Evolutionary conservation across 2,888 invertebrate species (phyloP).

Genomic region (Idaea biselata): DNA sequence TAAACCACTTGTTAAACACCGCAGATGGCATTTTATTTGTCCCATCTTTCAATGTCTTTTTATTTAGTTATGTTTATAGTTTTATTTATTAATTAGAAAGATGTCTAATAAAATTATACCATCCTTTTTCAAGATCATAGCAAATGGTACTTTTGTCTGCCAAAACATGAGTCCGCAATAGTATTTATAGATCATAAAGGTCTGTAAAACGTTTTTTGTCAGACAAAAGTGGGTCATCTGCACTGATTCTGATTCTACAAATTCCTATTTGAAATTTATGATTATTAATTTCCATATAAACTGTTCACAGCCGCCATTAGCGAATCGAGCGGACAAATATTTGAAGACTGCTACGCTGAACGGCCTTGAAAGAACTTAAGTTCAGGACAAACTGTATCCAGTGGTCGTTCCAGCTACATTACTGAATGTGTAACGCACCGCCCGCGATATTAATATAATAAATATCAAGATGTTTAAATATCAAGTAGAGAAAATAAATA

Average conservation of each 20-base stretch:
- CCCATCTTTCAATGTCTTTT: no score
- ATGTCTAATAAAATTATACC: no score
- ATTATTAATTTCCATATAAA: conserved; percentile 8
- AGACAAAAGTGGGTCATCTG: not conserved
- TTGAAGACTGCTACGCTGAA: conserved; percentile 57
- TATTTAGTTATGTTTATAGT: no score
- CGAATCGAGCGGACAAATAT: conserved; percentile 56
- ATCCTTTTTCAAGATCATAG: not conserved
- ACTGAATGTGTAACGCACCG: conserved; percentile 25
- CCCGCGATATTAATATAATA: conserved; percentile 18
- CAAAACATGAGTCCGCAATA: no score
- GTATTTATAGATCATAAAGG: not conserved
- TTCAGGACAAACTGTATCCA: conserved; percentile 26
- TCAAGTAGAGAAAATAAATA: not conserved
- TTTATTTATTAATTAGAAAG: no score
- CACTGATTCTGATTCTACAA: not conserved
- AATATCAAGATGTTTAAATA: conserved; percentile 4
- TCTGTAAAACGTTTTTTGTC: not conserved
- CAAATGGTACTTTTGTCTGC: not conserved
- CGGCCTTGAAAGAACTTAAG: conserved; percentile 16
- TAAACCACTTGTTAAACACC: not conserved
- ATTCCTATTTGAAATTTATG: not conserved
- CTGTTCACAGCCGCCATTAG: conserved; percentile 71
- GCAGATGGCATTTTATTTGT: no score
- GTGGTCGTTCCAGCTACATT: conserved; percentile 20